Percentiles rank a stretch among this genome's conserved stretches.
These are phyloP conservation scores for Hetaerina titia DNA, from an alignment of 2,888 invertebrate genomes.

Conservation along the genomic window DNA sequence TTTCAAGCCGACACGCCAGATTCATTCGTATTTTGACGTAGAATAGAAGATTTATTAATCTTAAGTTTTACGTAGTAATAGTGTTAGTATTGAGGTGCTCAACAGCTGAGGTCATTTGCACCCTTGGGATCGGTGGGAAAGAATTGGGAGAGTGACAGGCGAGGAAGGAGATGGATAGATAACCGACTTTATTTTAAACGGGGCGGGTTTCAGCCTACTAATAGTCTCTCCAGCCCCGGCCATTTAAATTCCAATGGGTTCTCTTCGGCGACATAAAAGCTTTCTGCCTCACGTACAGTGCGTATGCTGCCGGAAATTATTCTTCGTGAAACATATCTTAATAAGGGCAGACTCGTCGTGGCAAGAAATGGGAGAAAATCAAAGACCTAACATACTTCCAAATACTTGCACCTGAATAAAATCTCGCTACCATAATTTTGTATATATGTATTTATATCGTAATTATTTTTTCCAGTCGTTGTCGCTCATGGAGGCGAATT, in stretches of 20 bases:
- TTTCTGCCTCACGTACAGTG: neutral
- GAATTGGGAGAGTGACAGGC: slow-evolving; percentile 11
- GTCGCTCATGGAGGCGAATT: too few species aligned
- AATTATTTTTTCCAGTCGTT: too few species aligned
- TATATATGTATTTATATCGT: too few species aligned
- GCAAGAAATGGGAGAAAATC: too few species aligned
- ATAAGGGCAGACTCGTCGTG: neutral
- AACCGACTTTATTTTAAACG: slow-evolving; percentile 39
- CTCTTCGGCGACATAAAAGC: neutral
- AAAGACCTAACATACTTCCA: too few species aligned
- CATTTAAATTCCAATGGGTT: slow-evolving; percentile 23
- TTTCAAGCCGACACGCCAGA: neutral
- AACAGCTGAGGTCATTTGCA: slow-evolving; percentile 26
- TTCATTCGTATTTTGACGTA: slow-evolving; percentile 35
- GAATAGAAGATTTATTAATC: slow-evolving; percentile 39
- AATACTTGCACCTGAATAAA: too few species aligned
- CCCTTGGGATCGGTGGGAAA: neutral
- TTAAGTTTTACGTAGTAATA: neutral
- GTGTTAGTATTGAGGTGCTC: slow-evolving; percentile 35
- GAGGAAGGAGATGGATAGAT: slow-evolving; percentile 21
- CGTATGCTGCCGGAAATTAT: neutral
- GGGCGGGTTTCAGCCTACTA: neutral
- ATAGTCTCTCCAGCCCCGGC: neutral
- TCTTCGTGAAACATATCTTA: neutral
- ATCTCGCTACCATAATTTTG: too few species aligned